phyloP scores from a whole-genome alignment of 2,888 invertebrate genomes.

The Aromia moschata region DNA sequence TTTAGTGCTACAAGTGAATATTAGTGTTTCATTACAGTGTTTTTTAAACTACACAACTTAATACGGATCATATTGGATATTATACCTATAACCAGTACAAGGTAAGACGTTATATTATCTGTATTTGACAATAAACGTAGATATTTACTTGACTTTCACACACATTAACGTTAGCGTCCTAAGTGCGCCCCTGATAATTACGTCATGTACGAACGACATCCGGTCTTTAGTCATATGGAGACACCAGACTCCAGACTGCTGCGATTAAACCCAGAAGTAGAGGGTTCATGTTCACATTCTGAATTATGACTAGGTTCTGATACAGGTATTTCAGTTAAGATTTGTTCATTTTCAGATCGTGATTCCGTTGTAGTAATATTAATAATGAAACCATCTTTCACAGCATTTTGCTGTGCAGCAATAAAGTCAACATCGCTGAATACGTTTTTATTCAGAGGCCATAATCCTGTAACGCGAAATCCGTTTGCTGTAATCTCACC shows the following conservation, averaged over 20 bases:
- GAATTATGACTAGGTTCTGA: neutral
- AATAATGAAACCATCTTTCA: neutral
- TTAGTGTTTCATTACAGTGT: too few species aligned
- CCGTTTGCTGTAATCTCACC: constrained; percentile 13
- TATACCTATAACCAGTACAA: too few species aligned
- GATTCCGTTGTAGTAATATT: neutral
- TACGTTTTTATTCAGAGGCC: constrained; percentile 44
- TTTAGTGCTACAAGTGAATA: too few species aligned
- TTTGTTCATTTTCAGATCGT: neutral
- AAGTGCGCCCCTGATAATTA: too few species aligned
- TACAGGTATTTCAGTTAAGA: neutral
- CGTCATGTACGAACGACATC: too few species aligned
- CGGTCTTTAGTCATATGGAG: neutral
- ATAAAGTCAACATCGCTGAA: constrained; percentile 33
- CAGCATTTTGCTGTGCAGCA: neutral
- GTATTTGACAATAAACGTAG: too few species aligned
- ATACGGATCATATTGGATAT: too few species aligned
- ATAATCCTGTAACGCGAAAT: constrained; percentile 39
- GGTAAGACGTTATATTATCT: too few species aligned
- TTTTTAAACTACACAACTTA: too few species aligned
- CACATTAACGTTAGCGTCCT: too few species aligned
- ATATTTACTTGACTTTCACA: too few species aligned
- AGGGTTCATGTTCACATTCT: neutral
- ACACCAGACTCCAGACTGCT: neutral
- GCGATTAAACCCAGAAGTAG: neutral